phyloP scores from a whole-genome alignment of 35 echinoderm and acorn worm species.

The Strongylocentrotus purpuratus region DNA sequence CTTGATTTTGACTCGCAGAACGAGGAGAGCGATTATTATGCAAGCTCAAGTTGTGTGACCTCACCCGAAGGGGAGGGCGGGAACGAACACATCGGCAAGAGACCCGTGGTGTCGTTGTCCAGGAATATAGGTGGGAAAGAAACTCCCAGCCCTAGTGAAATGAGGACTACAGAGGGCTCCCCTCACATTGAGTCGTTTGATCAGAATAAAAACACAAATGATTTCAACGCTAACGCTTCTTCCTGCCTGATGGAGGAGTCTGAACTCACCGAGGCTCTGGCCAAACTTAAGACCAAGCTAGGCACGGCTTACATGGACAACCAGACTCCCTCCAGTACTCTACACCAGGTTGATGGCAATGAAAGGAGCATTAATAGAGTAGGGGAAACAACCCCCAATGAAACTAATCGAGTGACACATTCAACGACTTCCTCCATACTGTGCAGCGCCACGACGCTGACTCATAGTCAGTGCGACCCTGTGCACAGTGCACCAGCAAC shows the following conservation, averaged over 20 bases:
- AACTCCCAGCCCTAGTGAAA: conserved; percentile 42
- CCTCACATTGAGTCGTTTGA: conserved; percentile 53
- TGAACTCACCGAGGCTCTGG: conserved; percentile 43
- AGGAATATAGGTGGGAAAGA: conserved; percentile 44
- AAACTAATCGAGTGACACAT: conserved; percentile 6
- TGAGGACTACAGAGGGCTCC: conserved; percentile 52
- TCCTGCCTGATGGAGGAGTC: conserved; percentile 44
- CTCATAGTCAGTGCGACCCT: background rate
- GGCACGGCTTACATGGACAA: conserved; percentile 39
- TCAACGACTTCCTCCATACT: conserved; percentile 31
- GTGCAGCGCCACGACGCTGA: background rate
- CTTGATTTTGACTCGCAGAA: conserved; percentile 62
- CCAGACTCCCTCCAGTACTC: background rate
- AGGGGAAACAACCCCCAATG: background rate
- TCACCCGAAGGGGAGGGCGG: conserved; percentile 82
- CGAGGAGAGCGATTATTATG: conserved; percentile 77
- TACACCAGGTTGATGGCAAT: background rate
- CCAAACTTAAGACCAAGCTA: conserved; percentile 26
- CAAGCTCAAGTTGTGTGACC: conserved; percentile 75
- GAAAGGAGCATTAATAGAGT: background rate
- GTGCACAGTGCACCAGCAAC: conserved; percentile 10
- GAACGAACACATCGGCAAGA: conserved; percentile 45
- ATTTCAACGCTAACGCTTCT: conserved; percentile 40
- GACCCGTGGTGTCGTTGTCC: conserved; percentile 60
- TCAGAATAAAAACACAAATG: conserved; percentile 47